Evolutionary conservation across 2,113 vertebrate species (phyloP).

Genomic region (Festucalex cinctus): DNA sequence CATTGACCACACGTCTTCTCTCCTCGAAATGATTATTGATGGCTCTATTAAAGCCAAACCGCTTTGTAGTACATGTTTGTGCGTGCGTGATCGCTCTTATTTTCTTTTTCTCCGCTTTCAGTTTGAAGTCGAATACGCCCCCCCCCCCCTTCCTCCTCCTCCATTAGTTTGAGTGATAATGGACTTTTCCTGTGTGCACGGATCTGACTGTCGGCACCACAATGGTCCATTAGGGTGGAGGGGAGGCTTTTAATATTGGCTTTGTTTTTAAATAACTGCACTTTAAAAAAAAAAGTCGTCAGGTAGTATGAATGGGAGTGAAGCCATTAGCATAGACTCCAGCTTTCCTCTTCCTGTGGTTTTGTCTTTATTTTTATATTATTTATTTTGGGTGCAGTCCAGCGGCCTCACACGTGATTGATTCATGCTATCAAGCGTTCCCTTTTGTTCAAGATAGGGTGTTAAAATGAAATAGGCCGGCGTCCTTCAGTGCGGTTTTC

Average conservation of each 20-base stretch:
- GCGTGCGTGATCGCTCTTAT: constrained; percentile 49
- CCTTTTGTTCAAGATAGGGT: neutral
- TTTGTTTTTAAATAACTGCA: constrained; percentile 5
- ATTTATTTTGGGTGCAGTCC: constrained; percentile 26
- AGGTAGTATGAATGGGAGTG: constrained; percentile 16
- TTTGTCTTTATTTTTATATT: constrained; percentile 37
- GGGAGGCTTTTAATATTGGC: constrained; percentile 39
- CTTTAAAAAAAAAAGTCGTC: constrained; percentile 17
- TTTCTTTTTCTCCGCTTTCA: constrained; percentile 47
- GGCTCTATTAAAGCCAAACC: constrained; percentile 59
- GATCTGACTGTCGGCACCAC: constrained; percentile 52
- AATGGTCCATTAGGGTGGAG: constrained; percentile 41
- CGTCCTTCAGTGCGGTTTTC: constrained; percentile 28
- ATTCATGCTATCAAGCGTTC: neutral
- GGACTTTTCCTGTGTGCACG: constrained; percentile 59
- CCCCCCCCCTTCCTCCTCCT: constrained; percentile 19
- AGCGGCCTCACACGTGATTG: neutral
- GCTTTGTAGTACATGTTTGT: constrained; percentile 51
- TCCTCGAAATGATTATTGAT: constrained; percentile 58
- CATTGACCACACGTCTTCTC: constrained; percentile 49
- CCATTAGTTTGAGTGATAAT: constrained; percentile 61
- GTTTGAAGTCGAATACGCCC: constrained; percentile 35
- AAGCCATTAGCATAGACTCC: constrained; percentile 1
- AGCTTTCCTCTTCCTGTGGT: constrained; percentile 35
- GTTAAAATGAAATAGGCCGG: neutral